A percentile compares a stretch with the other conserved stretches of the same genome.
These are phyloP conservation scores for Hydrozoanthus tunicans DNA, from an alignment of 64 coral and sea anemone species.

Conservation along the genomic window DNA sequence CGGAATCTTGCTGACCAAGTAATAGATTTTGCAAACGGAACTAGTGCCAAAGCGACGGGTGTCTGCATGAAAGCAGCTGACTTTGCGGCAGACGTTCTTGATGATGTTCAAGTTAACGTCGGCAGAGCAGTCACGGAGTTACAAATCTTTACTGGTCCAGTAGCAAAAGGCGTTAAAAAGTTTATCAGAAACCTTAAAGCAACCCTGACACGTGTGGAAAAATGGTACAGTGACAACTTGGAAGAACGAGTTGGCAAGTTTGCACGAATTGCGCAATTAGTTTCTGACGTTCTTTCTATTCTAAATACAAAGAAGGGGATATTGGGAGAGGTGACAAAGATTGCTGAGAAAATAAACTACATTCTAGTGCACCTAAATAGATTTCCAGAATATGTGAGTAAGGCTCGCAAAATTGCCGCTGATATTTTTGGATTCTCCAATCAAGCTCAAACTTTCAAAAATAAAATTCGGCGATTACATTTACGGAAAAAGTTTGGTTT, in stretches of 20 bases:
- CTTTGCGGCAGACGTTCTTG: slow-evolving; percentile 66
- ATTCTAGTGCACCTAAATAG: slow-evolving; percentile 56
- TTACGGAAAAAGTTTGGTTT: slow-evolving; percentile 53
- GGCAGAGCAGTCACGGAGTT: too few relatives aligned
- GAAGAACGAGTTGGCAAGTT: slow-evolving; percentile 51
- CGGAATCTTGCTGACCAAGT: slow-evolving; percentile 47
- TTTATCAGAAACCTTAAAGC: slow-evolving; percentile 52
- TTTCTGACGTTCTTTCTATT: slow-evolving; percentile 55
- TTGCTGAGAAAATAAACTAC: slow-evolving; percentile 61
- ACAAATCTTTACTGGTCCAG: slow-evolving; percentile 74
- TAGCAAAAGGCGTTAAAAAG: slow-evolving; percentile 9
- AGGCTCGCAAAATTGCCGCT: slow-evolving; percentile 66
- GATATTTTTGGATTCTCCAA: slow-evolving; percentile 68
- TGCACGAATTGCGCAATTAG: slow-evolving; percentile 51
- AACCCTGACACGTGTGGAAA: slow-evolving; percentile 45
- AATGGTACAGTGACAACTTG: slow-evolving; percentile 60
- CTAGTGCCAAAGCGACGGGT: slow-evolving; percentile 8
- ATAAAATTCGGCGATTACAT: slow-evolving; percentile 66
- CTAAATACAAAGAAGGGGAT: slow-evolving; percentile 68
- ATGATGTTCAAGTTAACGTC: too few relatives aligned
- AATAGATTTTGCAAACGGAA: slow-evolving; percentile 58
- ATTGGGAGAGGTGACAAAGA: slow-evolving; percentile 54
- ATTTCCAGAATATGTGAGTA: slow-evolving; percentile 71
- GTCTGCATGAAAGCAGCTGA: slow-evolving; percentile 50
- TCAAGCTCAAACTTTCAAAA: slow-evolving; percentile 36